A percentile compares a stretch with the other conserved stretches of the same genome.
phyloP scores from a whole-genome alignment of 2,113 vertebrate species.

The Ahaetulla prasina region DNA sequence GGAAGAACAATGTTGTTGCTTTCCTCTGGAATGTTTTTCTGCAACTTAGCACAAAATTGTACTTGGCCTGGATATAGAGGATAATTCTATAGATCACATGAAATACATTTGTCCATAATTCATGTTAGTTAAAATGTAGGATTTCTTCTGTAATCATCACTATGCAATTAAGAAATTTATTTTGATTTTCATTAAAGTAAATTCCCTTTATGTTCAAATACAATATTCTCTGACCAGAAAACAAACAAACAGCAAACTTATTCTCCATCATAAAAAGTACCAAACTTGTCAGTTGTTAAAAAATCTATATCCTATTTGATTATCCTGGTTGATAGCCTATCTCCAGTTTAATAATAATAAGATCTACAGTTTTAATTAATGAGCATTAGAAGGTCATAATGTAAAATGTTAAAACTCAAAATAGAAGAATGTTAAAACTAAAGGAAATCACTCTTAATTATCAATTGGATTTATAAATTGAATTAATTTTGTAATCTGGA shows the following conservation, averaged over 20 bases:
- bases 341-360: neutral
- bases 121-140: neutral
- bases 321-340: neutral
- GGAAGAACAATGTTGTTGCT: neutral
- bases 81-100: neutral
- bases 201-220: neutral
- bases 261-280: neutral
- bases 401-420: neutral
- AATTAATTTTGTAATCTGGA: neutral
- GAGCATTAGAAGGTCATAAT: neutral
- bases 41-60: neutral
- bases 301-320: neutral
- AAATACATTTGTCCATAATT: neutral
- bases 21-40: neutral
- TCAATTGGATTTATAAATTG: neutral
- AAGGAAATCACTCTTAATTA: neutral
- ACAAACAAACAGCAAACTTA: neutral
- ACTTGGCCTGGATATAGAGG: neutral
- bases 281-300: neutral
- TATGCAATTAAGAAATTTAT: neutral
- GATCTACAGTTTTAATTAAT: neutral
- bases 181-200: neutral
- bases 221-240: neutral
- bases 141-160: neutral
- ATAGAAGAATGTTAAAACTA: neutral